Evolutionary conservation across 2,797 vertebrate species (phyloP).

Genomic region (Hapalemur alaotrensis): DNA sequence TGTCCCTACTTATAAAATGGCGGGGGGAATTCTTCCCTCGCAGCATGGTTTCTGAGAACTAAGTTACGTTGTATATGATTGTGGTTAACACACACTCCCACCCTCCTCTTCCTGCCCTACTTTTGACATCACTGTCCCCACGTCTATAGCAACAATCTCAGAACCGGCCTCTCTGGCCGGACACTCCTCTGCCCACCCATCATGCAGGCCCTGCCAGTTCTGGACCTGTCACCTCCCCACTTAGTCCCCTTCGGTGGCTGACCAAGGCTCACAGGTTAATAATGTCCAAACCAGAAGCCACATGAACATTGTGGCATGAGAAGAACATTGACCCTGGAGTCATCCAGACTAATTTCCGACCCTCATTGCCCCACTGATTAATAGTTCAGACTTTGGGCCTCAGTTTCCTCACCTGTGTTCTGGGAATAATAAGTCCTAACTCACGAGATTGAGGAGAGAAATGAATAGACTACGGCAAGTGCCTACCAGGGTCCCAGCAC

Average conservation of each 20-base stretch:
- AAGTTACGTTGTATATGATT: neutral
- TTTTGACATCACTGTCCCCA: neutral
- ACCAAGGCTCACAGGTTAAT: neutral
- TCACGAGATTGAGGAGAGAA: neutral
- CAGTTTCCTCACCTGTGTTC: neutral
- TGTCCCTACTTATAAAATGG: neutral
- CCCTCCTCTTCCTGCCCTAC: neutral
- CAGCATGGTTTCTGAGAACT: neutral
- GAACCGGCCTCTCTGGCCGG: neutral
- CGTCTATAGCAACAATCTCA: neutral
- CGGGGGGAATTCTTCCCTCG: neutral
- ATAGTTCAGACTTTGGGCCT: neutral
- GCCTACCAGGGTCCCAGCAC: too few species aligned
- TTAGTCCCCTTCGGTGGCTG: neutral
- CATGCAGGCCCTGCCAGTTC: neutral
- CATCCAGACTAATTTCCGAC: neutral
- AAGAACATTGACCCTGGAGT: accelerated
- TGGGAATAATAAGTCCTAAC: neutral
- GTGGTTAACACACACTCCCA: neutral
- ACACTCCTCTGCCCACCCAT: neutral
- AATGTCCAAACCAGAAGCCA: neutral
- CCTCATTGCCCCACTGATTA: neutral
- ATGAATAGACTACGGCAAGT: neutral
- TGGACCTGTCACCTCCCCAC: neutral
- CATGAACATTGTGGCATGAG: accelerated